Base-by-base conservation (phyloP, 2,888 invertebrate genomes). In the Pseudanteris insignis region DNA sequence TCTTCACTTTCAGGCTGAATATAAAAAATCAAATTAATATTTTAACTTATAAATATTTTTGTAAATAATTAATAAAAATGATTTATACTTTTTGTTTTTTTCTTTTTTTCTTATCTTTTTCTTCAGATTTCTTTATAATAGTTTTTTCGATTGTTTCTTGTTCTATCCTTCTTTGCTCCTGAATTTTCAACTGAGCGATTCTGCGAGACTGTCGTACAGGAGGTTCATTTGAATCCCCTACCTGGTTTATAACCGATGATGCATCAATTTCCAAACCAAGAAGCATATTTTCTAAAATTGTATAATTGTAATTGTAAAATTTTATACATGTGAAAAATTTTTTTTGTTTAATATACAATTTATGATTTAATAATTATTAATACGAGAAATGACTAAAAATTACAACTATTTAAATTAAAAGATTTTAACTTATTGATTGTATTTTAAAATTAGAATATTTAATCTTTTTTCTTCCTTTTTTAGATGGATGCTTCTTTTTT, bases 111-210 rank as follows among this genome's bases (percentile, higher is more conserved):
- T 80, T 82, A 2, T 77, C 74, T 2, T 57, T 51, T 1, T 51
- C 41, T 2, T 51, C 65, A 10, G 12, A 15, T 9, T 63, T 48
- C 7, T 87, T 86, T 68, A 86, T 86, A 69, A 89, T 88, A 64
- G 88, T 81, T 40, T 88, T 86, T 1, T 85, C 82, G 32, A 90
- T 71, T 0, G 89, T 84, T n/a, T 89, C 86, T 69, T 91, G 92
- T 70, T 92, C 91, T 40, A 87, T 77, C 62, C 89, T 86, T 7
- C 90, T 81, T 75, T 93, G 92, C 73, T 94, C 93, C 65, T 88
- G 89, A 54, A 94, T 92, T 78, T 93, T 91, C 71, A 92, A 84
- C 78, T 92, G 92, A 0, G 94, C 94, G 67, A 95, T 91, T 57
- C 95, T 84, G 1, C 94, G 83, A 1, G 92, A 92, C 72, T 91